These are phyloP conservation scores for Ptyas mucosa DNA, from an alignment of 2,113 vertebrate species.

Conservation along the genomic window DNA sequence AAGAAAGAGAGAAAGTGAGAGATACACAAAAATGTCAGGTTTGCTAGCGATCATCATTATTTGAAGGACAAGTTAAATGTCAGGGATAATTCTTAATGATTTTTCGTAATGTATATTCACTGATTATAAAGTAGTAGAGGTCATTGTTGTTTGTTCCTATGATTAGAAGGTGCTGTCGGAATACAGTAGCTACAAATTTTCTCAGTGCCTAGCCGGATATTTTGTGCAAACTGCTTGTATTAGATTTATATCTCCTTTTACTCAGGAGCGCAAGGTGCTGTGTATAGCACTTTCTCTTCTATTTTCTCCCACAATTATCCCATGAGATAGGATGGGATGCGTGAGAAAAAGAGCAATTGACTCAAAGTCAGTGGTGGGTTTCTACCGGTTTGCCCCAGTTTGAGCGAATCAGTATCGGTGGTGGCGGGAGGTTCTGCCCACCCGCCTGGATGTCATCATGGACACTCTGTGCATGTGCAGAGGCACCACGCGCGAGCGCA, in stretches of 20 bases:
- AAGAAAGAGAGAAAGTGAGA: background rate
- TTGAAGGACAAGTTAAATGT: background rate
- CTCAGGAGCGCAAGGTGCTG: background rate
- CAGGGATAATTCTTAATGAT: background rate
- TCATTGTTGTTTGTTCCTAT: background rate
- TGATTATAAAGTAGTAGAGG: background rate
- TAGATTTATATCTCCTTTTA: background rate
- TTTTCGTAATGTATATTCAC: background rate
- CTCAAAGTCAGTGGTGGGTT: background rate
- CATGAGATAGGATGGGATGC: background rate
- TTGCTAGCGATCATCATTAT: background rate
- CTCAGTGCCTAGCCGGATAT: background rate
- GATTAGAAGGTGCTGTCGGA: background rate
- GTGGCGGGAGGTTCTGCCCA: too few relatives aligned
- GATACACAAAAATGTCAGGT: background rate
- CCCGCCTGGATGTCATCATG: too few relatives aligned
- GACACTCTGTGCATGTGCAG: too few relatives aligned
- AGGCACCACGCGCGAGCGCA: rapidly evolving
- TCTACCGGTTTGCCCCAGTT: too few relatives aligned
- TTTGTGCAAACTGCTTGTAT: background rate
- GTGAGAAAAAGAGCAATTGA: background rate
- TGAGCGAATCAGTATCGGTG: too few relatives aligned
- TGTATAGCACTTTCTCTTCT: background rate
- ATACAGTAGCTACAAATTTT: background rate
- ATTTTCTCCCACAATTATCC: background rate